These are phyloP conservation scores for Addax nasomaculatus DNA, from an alignment of 2,113 vertebrate genomes.

Conservation along the genomic window DNA sequence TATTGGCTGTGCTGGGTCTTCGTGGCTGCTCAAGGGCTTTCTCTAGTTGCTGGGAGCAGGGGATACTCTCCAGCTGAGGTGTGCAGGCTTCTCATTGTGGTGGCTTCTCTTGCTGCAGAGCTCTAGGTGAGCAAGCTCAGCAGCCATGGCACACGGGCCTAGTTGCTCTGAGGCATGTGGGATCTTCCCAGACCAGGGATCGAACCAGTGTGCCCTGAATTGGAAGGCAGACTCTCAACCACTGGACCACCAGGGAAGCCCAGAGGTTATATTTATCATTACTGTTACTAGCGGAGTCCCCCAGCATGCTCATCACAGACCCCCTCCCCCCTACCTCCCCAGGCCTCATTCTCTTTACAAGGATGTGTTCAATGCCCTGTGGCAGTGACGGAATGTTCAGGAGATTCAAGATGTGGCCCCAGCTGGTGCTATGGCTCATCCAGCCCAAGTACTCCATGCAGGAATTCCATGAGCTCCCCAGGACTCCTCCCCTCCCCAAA, in stretches of 20 bases:
- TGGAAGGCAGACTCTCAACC: neutral
- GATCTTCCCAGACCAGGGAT: neutral
- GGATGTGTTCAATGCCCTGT: neutral
- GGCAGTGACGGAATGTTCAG: neutral
- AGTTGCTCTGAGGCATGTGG: neutral
- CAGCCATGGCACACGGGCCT: neutral
- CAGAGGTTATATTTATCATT: neutral
- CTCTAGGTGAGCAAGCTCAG: neutral
- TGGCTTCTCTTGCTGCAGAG: neutral
- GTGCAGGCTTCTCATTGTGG: neutral
- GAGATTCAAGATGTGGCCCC: neutral
- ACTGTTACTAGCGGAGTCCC: neutral
- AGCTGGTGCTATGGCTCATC: neutral
- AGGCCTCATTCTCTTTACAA: neutral
- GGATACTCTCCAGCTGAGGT: neutral
- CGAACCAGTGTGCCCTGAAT: neutral
- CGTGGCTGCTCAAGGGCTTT: neutral
- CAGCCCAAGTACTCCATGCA: neutral
- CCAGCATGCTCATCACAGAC: neutral
- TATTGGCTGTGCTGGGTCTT: neutral
- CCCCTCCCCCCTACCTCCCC: neutral
- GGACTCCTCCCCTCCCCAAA: rapidly evolving
- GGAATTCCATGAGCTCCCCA: neutral
- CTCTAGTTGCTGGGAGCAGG: neutral
- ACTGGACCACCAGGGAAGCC: neutral